phyloP scores from a whole-genome alignment of 2,888 invertebrate genomes.

The Sipha maydis region DNA sequence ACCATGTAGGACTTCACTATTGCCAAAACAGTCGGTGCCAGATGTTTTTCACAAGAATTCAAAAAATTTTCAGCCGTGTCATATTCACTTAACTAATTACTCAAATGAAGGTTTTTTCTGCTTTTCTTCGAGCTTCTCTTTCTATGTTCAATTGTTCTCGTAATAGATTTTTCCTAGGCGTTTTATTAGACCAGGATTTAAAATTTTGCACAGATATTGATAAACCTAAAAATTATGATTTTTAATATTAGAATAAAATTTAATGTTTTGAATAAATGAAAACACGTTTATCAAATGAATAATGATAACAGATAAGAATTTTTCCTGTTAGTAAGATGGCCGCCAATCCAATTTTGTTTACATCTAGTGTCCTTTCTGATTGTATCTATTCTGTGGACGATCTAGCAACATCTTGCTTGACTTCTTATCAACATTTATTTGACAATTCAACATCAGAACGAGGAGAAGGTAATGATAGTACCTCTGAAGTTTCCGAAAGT shows the following conservation, averaged over 20 bases:
- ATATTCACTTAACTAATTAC: not conserved
- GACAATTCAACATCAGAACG: not conserved
- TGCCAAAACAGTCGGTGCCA: not conserved
- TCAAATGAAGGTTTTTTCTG: not conserved
- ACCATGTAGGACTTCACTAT: not conserved
- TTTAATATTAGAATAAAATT: too few species aligned
- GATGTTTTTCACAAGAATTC: not conserved
- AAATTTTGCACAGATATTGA: not conserved
- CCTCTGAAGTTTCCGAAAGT: slow-evolving; percentile 12
- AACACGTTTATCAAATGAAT: too few species aligned
- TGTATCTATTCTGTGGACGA: not conserved
- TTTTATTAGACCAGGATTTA: not conserved
- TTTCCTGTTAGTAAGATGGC: too few species aligned
- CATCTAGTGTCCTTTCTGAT: too few species aligned
- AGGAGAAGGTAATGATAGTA: not conserved
- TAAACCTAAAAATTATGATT: not conserved
- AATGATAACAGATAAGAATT: too few species aligned
- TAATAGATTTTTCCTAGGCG: not conserved
- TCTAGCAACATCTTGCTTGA: not conserved
- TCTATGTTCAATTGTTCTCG: not conserved
- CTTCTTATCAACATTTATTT: slow-evolving; percentile 5
- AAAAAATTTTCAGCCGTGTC: not conserved
- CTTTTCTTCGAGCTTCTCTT: not conserved
- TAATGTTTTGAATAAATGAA: too few species aligned
- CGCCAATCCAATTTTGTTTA: too few species aligned